Evolutionary conservation across 2,888 invertebrate genomes (phyloP), one percentile per base, ranked within the genome.

Genomic region (Dione juno): DNA sequence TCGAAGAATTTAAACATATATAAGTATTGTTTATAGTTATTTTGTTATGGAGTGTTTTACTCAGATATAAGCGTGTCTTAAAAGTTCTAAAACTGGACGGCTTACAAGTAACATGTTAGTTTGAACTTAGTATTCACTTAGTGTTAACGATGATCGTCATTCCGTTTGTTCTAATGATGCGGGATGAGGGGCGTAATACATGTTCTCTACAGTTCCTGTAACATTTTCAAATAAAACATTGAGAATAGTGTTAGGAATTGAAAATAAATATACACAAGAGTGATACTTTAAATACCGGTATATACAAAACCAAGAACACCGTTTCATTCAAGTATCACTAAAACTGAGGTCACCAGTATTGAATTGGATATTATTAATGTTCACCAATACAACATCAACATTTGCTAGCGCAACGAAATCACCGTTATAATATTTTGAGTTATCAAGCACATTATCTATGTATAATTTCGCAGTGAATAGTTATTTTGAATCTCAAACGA

Each of bases 401-500:
- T 58, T 48, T 58, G 68, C 58, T 68, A 63, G 63, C 41, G 54
- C 48, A 37, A 58, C 64, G 59, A 43, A 64, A 43, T 50, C 57
- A 63, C 66, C 68, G 68, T 70, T 66, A 71, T 63, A 53, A 19
- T 50, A 65, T 52, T 68, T 67, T 54, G 69, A 63, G 50, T 70
- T 67, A 74, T 72, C 72, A 64, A 58, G 65, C 53, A 81, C 79
- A 79, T 80, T 83, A 80, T 82, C 78, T 78, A 79, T 78, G 69
- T 67, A 80, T 83, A 82, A 82, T 84, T 84, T 84, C 68, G 80
- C 79, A 76, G 79, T 80, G 82, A 79, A 82, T 82, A 83, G 84
- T 67, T 70, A 84, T 85, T 83, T 82, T 81, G 81, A 81, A 82
- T 82, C 78, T 80, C 81, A 80, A 84, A 82, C 83, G 80, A 80